These are phyloP conservation scores for Baronia brevicornis DNA, from an alignment of 2,888 invertebrate species.

Conservation along the genomic window DNA sequence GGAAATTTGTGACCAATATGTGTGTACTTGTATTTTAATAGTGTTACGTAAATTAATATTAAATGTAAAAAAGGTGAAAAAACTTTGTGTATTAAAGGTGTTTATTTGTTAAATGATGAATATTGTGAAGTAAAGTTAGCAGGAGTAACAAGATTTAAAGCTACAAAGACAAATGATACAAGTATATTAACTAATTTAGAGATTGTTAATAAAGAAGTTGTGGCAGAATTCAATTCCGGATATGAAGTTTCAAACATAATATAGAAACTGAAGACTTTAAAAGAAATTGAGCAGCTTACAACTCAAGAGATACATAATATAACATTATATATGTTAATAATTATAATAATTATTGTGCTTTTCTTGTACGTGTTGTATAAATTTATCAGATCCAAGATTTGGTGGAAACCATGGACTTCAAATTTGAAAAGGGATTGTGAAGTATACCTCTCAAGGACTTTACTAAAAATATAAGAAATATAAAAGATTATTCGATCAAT, in stretches of 20 bases:
- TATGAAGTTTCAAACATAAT: conserved; percentile 2
- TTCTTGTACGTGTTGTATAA: background rate
- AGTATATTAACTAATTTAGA: conserved; percentile 3
- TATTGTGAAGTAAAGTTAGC: conserved; percentile 2
- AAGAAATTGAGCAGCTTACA: too few species aligned
- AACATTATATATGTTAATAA: too few species aligned
- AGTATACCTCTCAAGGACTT: too few species aligned
- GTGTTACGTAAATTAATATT: conserved; percentile 1
- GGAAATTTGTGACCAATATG: too few species aligned
- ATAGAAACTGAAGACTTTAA: background rate
- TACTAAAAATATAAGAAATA: too few species aligned
- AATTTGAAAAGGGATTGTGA: background rate
- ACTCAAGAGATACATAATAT: too few species aligned
- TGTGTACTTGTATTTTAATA: conserved; percentile 2
- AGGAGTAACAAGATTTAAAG: conserved; percentile 3
- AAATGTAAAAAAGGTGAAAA: conserved; percentile 2
- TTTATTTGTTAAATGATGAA: conserved; percentile 1
- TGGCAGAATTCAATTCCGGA: conserved; percentile 6
- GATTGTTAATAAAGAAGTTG: too few species aligned
- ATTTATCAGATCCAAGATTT: background rate
- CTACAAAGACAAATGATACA: conserved; percentile 1
- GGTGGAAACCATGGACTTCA: background rate
- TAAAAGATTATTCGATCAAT: too few species aligned
- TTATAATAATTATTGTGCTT: too few species aligned
- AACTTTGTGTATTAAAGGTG: background rate